Evolutionary conservation across 1,140 invertebrate genomes (phyloP).

Genomic region (Dendroctonus valens): DNA sequence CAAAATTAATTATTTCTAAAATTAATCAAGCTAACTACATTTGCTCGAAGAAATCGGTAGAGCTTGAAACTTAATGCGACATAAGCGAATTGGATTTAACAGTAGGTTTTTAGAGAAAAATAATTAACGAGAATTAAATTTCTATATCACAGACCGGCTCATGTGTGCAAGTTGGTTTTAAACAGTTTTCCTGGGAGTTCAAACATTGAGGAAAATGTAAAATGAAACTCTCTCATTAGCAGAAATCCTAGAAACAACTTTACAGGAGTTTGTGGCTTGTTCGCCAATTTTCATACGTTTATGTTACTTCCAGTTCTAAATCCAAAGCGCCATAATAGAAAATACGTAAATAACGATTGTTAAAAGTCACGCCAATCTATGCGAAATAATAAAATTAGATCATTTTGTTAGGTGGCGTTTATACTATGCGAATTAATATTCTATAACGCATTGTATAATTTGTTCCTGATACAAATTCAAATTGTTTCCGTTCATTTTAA

Average conservation of each 20-base stretch:
- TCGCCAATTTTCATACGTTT: neutral
- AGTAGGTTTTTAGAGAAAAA: neutral
- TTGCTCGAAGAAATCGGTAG: constrained; percentile 9
- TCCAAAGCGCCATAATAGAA: neutral
- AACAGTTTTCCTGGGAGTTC: too few relatives aligned
- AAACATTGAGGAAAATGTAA: neutral
- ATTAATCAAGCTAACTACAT: constrained; percentile 25
- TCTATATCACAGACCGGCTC: too few relatives aligned
- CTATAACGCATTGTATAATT: neutral
- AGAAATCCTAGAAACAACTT: neutral
- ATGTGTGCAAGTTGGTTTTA: too few relatives aligned
- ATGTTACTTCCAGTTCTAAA: neutral
- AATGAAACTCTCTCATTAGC: neutral
- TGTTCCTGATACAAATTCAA: neutral
- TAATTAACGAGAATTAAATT: too few relatives aligned
- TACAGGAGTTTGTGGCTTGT: neutral
- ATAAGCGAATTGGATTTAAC: constrained; percentile 10
- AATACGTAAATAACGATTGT: neutral
- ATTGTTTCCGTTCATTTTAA: neutral
- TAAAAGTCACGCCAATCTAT: neutral
- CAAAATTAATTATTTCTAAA: constrained; percentile 32
- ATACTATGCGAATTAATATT: neutral
- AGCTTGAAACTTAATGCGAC: constrained; percentile 9
- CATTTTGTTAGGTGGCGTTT: neutral
- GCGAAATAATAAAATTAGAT: neutral